A percentile compares a stretch with the other conserved stretches of the same genome.
Conservation (phyloP, 2,888 invertebrate genomes). For the Eurois occulta region DNA sequence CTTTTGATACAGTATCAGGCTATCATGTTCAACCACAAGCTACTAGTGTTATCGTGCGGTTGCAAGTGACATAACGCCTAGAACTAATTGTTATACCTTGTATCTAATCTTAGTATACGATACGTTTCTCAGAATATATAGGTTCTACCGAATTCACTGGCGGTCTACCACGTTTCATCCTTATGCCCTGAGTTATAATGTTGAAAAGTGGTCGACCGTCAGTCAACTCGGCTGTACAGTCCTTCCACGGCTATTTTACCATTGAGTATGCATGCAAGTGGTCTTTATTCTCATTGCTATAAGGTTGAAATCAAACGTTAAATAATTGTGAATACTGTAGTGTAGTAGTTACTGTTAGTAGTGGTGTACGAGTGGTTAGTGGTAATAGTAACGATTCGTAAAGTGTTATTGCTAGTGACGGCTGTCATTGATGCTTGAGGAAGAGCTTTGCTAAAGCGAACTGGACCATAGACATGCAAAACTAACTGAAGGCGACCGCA, state of each 20-base stretch:
- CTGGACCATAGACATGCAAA: not conserved
- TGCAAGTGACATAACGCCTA: conserved; percentile 40
- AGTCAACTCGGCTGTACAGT: not conserved
- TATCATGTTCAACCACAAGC: conserved; percentile 61
- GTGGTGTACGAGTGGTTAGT: not conserved
- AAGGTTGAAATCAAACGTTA: not conserved
- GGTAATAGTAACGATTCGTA: not conserved
- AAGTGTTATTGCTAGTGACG: not conserved
- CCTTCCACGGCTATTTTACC: not conserved
- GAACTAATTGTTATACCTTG: conserved; percentile 43
- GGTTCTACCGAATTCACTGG: not conserved
- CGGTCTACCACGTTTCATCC: too few species aligned
- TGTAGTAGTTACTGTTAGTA: not conserved
- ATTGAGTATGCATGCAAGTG: not conserved
- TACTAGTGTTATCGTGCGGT: conserved; percentile 59
- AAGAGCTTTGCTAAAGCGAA: not conserved
- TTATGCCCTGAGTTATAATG: too few species aligned
- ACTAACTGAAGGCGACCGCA: not conserved
- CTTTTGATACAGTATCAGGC: conserved; percentile 37
- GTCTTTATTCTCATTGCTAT: not conserved
- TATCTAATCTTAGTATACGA: conserved; percentile 43
- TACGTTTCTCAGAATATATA: conserved; percentile 37
- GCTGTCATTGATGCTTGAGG: not conserved
- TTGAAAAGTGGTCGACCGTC: too few species aligned
- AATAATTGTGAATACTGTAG: not conserved